These are phyloP conservation scores for Villa cingulata DNA, from an alignment of 2,888 invertebrate species.

Conservation along the genomic window DNA sequence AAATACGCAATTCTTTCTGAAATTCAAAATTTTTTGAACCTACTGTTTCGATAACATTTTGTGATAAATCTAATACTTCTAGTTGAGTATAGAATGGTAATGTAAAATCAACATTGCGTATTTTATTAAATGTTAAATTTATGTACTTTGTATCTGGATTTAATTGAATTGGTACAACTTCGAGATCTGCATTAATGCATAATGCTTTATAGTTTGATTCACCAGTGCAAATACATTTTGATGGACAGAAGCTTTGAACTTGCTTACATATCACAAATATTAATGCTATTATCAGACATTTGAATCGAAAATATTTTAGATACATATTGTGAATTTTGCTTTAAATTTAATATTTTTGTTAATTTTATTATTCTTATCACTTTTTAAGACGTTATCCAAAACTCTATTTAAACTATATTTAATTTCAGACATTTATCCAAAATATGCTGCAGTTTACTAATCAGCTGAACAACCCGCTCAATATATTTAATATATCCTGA, in stretches of 20 bases:
- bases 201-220: constrained; percentile 60
- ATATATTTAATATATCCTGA: too few relatives aligned
- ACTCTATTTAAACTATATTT: too few relatives aligned
- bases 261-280: constrained; percentile 27
- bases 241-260: constrained; percentile 57
- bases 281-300: constrained; percentile 21
- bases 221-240: constrained; percentile 67
- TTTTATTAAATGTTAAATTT: constrained; percentile 71
- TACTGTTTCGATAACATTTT: constrained; percentile 65
- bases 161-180: constrained; percentile 76
- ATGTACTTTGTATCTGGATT: constrained; percentile 76
- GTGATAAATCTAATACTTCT: constrained; percentile 65
- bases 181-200: constrained; percentile 65
- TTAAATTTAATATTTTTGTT: too few relatives aligned
- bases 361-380: too few relatives aligned
- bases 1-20: constrained; percentile 55
- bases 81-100: constrained; percentile 69
- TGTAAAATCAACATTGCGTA: constrained; percentile 62
- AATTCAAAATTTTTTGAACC: constrained; percentile 71
- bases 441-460: too few relatives aligned
- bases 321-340: not conserved
- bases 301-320: not conserved
- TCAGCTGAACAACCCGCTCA: too few relatives aligned
- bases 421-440: too few relatives aligned
- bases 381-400: too few relatives aligned